phyloP scores from a whole-genome alignment of 1,140 invertebrate species.

The Planococcus citri region DNA sequence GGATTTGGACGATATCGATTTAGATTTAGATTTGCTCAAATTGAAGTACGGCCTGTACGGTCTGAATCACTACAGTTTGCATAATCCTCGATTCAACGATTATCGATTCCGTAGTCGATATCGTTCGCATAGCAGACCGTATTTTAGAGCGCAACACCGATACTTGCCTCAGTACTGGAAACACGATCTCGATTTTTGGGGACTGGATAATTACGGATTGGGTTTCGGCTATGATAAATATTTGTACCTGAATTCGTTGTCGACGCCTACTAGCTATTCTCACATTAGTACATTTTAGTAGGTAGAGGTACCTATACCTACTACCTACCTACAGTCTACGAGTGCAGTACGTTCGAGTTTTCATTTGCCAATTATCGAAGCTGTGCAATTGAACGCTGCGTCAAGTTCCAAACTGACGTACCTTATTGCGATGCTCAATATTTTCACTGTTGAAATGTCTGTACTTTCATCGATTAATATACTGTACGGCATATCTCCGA shows the following conservation, averaged over 20 bases:
- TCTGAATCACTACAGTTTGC: not conserved
- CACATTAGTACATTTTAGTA: not conserved
- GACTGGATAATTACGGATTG: slow-evolving; percentile 3
- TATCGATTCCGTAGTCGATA: not conserved
- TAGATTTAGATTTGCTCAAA: slow-evolving; percentile 11
- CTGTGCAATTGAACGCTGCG: no score
- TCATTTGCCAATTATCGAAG: no score
- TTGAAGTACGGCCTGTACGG: slow-evolving; percentile 4
- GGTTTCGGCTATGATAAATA: slow-evolving; percentile 5
- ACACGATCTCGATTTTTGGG: slow-evolving; percentile 8
- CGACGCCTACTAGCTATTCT: not conserved
- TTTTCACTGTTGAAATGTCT: no score
- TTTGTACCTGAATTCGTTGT: not conserved
- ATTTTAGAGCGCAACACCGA: not conserved
- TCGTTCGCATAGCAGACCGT: not conserved
- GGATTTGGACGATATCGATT: slow-evolving; percentile 2
- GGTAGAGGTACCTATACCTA: no score
- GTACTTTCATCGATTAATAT: no score
- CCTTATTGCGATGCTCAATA: no score
- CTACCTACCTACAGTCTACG: no score
- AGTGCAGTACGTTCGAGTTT: no score
- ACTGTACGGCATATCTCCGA: no score
- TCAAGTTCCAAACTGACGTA: no score
- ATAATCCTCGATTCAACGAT: not conserved
- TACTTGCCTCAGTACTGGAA: not conserved